Evolutionary conservation across 2,113 vertebrate species (phyloP), one percentile per base, ranked within the genome.

Genomic region (Eubucco bourcierii): DNA sequence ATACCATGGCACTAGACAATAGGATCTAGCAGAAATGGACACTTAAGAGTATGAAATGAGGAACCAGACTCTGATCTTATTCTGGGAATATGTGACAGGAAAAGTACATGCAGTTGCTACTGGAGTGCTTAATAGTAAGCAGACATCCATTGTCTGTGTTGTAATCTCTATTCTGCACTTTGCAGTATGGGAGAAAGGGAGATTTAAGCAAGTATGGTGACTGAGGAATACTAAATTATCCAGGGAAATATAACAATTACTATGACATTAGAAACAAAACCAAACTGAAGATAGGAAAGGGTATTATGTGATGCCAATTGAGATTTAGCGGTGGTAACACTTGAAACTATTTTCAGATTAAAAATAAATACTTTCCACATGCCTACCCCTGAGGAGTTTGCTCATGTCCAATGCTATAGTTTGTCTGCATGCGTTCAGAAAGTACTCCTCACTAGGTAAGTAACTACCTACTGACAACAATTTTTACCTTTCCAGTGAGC

Each of bases 401-500:
- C 15, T 31, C 10, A 50, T 33, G 9, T n/a, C 4, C 67, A 74
- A 24, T 23, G 29, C 12, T 60, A 50, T 7, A 19, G 10, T 56
- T 77, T 4, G 0, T 27, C 59, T 73, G 15, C 46, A 31, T 3
- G 3, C 65, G 7, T 81, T 75, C 37, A 72, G 44, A 33, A 52
- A 6, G 1, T 60, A 19, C 63, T 33, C 34, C 1, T 2, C 27
- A 52, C 4, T 24, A 59, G 21, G 12, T 61, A 93, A 81, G 76
- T 8, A 17, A 68, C 12, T 24, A 70, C 4, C 2, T 52, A 79
- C 5, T 67, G 17, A 52, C 13, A 90, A 86, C 60, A 91, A 46
- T 17, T 41, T 67, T 5, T 98, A 99, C 98, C 98, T 99, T 99
- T 82, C 95, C 93, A 96, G 98, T 63, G 19, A 99, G 76, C 98